Percentiles rank a stretch among this genome's conserved stretches.
phyloP scores from a whole-genome alignment of 2,797 vertebrate genomes.

The Enteromius afrohamiltoni region DNA sequence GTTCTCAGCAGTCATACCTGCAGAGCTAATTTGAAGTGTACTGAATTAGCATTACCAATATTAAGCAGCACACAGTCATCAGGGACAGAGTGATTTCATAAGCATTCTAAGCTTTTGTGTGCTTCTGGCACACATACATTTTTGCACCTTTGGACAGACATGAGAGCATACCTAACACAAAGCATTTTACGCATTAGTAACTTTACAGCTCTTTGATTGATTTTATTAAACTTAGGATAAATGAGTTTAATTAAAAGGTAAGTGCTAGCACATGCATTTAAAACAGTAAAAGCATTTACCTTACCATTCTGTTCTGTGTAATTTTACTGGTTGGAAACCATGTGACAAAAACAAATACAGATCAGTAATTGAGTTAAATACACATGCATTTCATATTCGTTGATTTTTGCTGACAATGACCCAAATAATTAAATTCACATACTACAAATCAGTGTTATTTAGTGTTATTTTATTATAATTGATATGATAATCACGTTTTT shows the following conservation, averaged over 20 bases:
- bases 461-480: not conserved
- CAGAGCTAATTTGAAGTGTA: not conserved
- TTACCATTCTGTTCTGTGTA: not conserved
- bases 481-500: no score
- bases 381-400: not conserved
- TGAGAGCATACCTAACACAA: not conserved
- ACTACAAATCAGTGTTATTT: not conserved
- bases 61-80: not conserved
- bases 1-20: not conserved
- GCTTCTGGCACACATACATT: not conserved
- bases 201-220: not conserved
- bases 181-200: not conserved
- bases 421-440: not conserved
- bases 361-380: not conserved
- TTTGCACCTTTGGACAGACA: not conserved
- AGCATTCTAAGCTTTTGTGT: not conserved
- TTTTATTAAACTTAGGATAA: not conserved
- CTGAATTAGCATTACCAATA: not conserved
- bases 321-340: not conserved
- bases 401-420: not conserved
- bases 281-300: not conserved
- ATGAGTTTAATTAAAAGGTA: not conserved
- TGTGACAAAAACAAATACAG: not conserved
- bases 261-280: not conserved
- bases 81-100: not conserved